Conservation (phyloP, 2,113 vertebrate species). For the Zeus faber region DNA sequence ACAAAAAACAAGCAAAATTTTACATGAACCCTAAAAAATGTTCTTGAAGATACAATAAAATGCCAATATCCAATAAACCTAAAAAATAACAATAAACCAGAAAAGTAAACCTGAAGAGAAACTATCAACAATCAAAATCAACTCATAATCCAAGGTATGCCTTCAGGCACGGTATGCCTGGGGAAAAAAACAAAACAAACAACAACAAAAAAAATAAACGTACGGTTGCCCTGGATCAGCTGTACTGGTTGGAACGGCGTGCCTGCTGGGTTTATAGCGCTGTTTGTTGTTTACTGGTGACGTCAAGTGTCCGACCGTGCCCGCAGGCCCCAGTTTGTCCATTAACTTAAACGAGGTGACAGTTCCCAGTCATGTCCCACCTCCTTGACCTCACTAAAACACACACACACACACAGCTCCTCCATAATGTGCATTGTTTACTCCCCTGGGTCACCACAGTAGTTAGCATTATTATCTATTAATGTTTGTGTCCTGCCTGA, state of each 20-base stretch:
- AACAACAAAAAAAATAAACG: background rate
- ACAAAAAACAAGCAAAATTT: no score
- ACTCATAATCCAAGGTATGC: no score
- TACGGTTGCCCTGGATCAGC: background rate
- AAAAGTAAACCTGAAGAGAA: no score
- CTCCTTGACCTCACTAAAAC: slow-evolving; percentile 10
- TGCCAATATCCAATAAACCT: no score
- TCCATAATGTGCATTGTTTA: slow-evolving; percentile 27
- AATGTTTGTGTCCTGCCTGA: slow-evolving; percentile 34
- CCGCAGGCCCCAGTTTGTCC: no score
- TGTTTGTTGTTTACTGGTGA: slow-evolving; percentile 14
- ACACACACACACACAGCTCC: slow-evolving; percentile 14
- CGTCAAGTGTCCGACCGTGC: slow-evolving; percentile 45
- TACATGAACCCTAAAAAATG: no score
- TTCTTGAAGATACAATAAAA: no score
- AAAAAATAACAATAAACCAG: no score
- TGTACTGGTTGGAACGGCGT: slow-evolving; percentile 2
- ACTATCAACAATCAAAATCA: no score
- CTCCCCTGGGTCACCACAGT: slow-evolving; percentile 27
- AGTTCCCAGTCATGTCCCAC: slow-evolving; percentile 27
- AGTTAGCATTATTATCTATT: slow-evolving; percentile 51
- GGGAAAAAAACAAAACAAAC: background rate
- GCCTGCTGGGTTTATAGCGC: slow-evolving; percentile 29
- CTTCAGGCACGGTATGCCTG: no score
- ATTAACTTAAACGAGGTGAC: slow-evolving; percentile 46